A percentile compares a stretch with the other conserved stretches of the same genome.
These are phyloP conservation scores for Phyllostomus discolor DNA, from an alignment of 2,113 vertebrate species.

Conservation along the genomic window DNA sequence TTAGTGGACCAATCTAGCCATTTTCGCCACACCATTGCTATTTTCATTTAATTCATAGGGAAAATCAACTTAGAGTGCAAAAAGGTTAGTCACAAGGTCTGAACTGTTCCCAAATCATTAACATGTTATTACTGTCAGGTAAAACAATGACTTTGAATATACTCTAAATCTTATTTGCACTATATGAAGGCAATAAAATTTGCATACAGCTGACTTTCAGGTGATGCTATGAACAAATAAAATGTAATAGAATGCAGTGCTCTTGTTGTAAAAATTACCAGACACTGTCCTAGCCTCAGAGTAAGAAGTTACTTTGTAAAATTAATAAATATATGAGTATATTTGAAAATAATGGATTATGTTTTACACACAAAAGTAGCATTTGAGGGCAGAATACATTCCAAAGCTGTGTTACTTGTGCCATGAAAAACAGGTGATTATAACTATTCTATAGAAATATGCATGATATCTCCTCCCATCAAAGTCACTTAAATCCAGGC, in stretches of 20 bases:
- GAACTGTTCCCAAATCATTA: neutral
- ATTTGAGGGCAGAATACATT: conserved; percentile 61
- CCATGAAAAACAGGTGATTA: conserved; percentile 80
- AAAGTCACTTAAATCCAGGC: conserved; percentile 76
- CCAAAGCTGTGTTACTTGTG: conserved; percentile 64
- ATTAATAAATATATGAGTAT: neutral
- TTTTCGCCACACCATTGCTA: neutral
- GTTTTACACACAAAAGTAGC: conserved; percentile 62
- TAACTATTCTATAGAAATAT: conserved; percentile 76
- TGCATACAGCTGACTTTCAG: neutral
- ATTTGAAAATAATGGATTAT: conserved; percentile 60
- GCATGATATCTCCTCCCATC: conserved; percentile 74
- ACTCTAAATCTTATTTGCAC: neutral
- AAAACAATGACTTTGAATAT: conserved; percentile 20
- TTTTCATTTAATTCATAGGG: conserved; percentile 44
- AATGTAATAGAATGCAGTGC: neutral
- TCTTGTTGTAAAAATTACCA: neutral
- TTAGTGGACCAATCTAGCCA: neutral
- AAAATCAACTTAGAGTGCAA: neutral
- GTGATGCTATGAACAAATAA: neutral
- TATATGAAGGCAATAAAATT: neutral
- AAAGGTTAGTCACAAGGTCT: neutral
- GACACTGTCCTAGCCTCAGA: neutral
- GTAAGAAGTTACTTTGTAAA: conserved; percentile 24
- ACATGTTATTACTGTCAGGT: conserved; percentile 24